Evolutionary conservation across 2,113 vertebrate species (phyloP), one percentile per base, ranked within the genome.

Genomic region (Girardinichthys multiradiatus): DNA sequence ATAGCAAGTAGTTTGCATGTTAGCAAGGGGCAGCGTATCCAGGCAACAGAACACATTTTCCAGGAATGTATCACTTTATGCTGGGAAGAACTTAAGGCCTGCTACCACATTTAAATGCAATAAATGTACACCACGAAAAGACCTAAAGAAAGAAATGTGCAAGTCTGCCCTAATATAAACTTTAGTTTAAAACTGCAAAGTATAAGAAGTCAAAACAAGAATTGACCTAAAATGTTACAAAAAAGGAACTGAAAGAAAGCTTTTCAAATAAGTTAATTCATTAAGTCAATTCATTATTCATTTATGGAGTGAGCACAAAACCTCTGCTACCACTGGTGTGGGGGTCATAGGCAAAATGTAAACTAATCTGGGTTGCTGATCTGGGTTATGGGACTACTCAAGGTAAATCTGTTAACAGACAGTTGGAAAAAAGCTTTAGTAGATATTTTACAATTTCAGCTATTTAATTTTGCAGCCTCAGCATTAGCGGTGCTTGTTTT

Each of bases 11-110:
- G 42, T 37, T 29, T 26, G 15, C 30, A 66, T 71, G 35, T 70
- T 67, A 58, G 33, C 2, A 57, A 74, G 4, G n/a, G 21, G 54
- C 30, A 59, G 59, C 19, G 70, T 72, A 59, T 72, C 80, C 29
- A 63, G 72, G 77, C 70, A 79, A 78, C 71, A 15, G 8, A 48
- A 0, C 26, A 31, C 17, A 64, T 48, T 26, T 31, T 31, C 37
- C 48, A 86, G 67, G 37, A 64, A 72, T 77, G n/a, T 74, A 30
- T 74, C 64, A 60, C 64, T 73, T 60, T 68, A 11, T 33, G 37
- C 31, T 31, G 30, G 15, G 57, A 19, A 39, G 39, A 71, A 17
- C 35, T 60, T 21, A 0, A 8, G 64, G 48, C 65, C 26, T 30
- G 33, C 48, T 58, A 59, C 9, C 19, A 5, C 31, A 6, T 65